Conservation (phyloP, 2,797 vertebrate genomes). For the Lepus oiostolus region DNA sequence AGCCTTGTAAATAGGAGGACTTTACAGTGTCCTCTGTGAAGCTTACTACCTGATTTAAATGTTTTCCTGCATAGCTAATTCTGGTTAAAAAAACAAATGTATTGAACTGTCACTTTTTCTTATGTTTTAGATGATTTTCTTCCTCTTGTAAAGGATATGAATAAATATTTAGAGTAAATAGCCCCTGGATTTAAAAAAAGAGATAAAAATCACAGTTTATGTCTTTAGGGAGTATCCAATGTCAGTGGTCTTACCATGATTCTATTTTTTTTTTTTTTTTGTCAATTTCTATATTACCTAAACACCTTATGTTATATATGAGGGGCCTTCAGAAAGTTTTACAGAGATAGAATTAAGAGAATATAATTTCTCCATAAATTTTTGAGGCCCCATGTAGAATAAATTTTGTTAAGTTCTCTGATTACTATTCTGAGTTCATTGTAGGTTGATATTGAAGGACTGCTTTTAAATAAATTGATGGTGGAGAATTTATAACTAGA, state of each 20-base stretch:
- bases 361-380: too few species aligned
- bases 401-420: not conserved
- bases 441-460: not conserved
- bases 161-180: slow-evolving; percentile 36
- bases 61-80: slow-evolving; percentile 20
- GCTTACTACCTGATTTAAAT: slow-evolving; percentile 3
- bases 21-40: not conserved
- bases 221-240: not conserved
- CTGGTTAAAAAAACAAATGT: slow-evolving; percentile 48
- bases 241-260: not conserved
- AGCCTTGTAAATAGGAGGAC: slow-evolving; percentile 23
- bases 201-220: slow-evolving; percentile 15
- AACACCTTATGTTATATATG: slow-evolving; percentile 26
- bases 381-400: not conserved
- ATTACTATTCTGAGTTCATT: not conserved
- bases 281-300: slow-evolving; percentile 4
- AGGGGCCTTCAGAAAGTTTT: too few species aligned
- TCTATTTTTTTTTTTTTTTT: not conserved
- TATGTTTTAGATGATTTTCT: not conserved
- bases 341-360: too few species aligned
- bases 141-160: not conserved
- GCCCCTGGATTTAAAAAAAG: not conserved
- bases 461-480: not conserved
- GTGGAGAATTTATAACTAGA: not conserved
- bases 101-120: not conserved